These are phyloP conservation scores for Cuniculus paca DNA, from an alignment of 2,797 vertebrate species.

Conservation along the genomic window DNA sequence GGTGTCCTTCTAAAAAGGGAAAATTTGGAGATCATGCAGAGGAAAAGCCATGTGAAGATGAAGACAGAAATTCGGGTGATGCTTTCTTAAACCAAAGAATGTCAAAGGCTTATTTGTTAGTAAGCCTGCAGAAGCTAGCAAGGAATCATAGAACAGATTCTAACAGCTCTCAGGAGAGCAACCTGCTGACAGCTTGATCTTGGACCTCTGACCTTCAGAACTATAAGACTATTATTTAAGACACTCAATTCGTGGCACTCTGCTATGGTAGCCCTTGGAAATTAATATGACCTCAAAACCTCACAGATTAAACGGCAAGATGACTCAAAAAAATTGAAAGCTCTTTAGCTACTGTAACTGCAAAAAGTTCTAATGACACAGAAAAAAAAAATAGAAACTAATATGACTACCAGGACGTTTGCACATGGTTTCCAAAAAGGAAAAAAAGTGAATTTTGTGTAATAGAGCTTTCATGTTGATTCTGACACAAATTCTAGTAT, in stretches of 20 bases:
- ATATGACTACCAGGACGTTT: neutral
- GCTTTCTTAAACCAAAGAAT: neutral
- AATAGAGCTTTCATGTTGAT: constrained; percentile 45
- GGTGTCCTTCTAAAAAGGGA: neutral
- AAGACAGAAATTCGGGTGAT: neutral
- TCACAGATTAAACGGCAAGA: constrained; percentile 24
- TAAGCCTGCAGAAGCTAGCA: neutral
- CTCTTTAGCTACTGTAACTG: constrained; percentile 21
- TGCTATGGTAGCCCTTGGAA: neutral
- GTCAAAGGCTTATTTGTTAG: neutral
- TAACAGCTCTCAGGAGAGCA: neutral
- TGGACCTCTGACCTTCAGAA: neutral
- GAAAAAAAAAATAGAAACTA: neutral
- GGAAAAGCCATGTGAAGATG: neutral
- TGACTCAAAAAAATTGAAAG: constrained; percentile 24
- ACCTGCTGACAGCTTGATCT: neutral
- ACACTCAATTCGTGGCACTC: neutral
- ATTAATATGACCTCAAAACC: neutral
- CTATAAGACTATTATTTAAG: neutral
- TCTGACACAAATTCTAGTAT: constrained; percentile 56
- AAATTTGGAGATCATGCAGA: constrained; percentile 1
- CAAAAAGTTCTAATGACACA: constrained; percentile 39
- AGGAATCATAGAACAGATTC: neutral
- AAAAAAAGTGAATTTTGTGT: constrained; percentile 53
- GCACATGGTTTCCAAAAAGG: constrained; percentile 18